Base-by-base conservation (phyloP, 1,140 invertebrate species). In the Apocrypta bakeri region DNA sequence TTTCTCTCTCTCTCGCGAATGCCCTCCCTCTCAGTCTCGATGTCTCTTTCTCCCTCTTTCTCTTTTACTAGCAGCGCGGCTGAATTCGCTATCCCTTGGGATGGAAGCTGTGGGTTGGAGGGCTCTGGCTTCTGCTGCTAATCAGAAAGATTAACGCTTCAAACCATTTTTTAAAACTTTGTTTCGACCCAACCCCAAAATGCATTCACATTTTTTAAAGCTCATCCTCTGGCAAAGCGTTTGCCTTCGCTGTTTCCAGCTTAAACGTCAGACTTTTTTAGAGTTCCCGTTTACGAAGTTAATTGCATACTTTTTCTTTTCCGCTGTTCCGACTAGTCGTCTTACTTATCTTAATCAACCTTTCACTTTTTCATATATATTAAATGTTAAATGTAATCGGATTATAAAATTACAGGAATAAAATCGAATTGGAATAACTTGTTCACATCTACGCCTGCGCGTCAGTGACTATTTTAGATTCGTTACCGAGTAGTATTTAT, bases 51-150 rank as follows among this genome's bases (percentile, higher is more conserved):
- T n/a, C 48, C n/a, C 48, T 56, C 48, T 56, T 21, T 56, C 48
- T 17, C 21, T 25, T 37, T n/a, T 31, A 0, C 68, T 82, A 77
- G 84, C 78, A 83, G 82, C 83, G 84, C 83, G 79, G 25, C 71
- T 42, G 31, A 29, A 73, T 56, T 74, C 24, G 72, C 29, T 9
- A 33, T 76, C 74, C 74, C 74, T 24, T 37, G 74, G 74, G 74
- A 61, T 3, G 9, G 56, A 1, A 72, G 42, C 72, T 25, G 48
- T 17, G 27, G 29, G 56, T 7, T 31, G 2, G 24, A 29, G 42
- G 42, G 24, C 42, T 75, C 25, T 25, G 25, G 73, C 48, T 56
- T 75, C 42, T 61, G 8, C 42, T 75, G 25, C 73, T 76, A 56
- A 56, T 76, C 48, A 25, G n/a, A 76, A 64, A 76, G 74, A 76